Evolutionary conservation across 30 jellyfish, hydroid and myxozoan genomes (phyloP).

Genomic region (Hydra vulgaris): DNA sequence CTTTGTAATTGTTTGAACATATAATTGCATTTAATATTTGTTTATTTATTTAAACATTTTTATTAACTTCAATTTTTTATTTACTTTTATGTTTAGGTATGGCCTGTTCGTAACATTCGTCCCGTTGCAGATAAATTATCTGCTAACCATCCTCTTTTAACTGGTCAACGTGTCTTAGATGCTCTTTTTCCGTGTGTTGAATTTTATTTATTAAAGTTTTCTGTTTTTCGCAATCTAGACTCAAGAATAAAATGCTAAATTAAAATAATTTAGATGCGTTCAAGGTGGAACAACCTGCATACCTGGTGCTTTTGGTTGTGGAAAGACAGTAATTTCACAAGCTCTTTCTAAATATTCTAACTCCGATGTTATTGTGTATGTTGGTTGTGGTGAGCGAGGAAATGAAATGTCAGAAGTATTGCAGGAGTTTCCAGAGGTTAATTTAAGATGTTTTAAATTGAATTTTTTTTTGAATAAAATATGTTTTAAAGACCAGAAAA

Average conservation of each 20-base stretch:
- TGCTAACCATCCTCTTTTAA: constrained; percentile 93
- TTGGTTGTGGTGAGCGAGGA: constrained; percentile 99
- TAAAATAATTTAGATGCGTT: constrained; percentile 55
- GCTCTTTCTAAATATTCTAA: constrained; percentile 88
- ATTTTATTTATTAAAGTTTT: not conserved
- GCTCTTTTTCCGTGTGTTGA: constrained; percentile 93
- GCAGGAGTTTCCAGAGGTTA: constrained; percentile 94
- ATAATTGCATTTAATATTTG: too few relatives aligned
- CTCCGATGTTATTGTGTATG: constrained; percentile 96
- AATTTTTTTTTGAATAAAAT: not conserved
- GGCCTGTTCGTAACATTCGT: constrained; percentile 99
- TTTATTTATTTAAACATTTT: too few relatives aligned
- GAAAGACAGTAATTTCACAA: constrained; percentile 97
- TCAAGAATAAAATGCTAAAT: not conserved
- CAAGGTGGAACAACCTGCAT: constrained; percentile 99
- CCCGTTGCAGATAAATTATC: constrained; percentile 94
- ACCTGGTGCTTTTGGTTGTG: constrained; percentile 99
- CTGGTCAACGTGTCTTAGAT: constrained; percentile 99
- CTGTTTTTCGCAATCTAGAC: not conserved
- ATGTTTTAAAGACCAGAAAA: not conserved
- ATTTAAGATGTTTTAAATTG: not conserved
- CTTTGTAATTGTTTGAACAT: too few relatives aligned
- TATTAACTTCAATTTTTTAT: not conserved
- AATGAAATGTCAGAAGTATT: constrained; percentile 99
- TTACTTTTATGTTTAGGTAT: constrained; percentile 35